Evolutionary conservation across 2,888 invertebrate species (phyloP).

Genomic region (Thyatira batis): DNA sequence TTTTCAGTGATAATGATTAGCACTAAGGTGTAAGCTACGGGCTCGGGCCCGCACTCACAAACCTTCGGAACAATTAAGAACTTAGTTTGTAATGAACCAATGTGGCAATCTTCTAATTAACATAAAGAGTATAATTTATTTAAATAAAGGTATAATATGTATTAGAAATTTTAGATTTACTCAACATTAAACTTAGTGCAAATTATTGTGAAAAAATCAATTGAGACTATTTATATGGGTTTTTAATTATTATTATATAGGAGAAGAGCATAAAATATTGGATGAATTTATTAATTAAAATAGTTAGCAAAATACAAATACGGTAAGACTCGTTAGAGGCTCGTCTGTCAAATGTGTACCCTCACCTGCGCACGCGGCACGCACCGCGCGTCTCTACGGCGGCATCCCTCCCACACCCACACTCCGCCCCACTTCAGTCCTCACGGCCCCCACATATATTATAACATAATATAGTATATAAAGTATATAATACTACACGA

Average conservation of each 20-base stretch:
- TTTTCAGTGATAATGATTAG: conserved; percentile 77
- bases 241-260: conserved; percentile 82
- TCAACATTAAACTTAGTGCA: conserved; percentile 81
- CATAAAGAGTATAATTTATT: conserved; percentile 81
- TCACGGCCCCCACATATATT: conserved; percentile 14
- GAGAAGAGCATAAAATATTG: conserved; percentile 79
- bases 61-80: conserved; percentile 79
- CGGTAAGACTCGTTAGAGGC: conserved; percentile 80
- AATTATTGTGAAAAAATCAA: conserved; percentile 80
- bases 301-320: conserved; percentile 83
- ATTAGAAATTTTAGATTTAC: conserved; percentile 83
- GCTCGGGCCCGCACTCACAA: conserved; percentile 62
- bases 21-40: conserved; percentile 66
- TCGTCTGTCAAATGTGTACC: conserved; percentile 72
- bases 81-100: conserved; percentile 79
- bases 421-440: conserved; percentile 9
- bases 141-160: conserved; percentile 79
- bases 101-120: conserved; percentile 80
- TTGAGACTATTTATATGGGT: conserved; percentile 82
- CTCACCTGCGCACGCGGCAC: conserved; percentile 33
- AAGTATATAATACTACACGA: conserved; percentile 1
- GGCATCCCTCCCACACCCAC: conserved; percentile 5
- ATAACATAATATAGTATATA: conserved; percentile 7
- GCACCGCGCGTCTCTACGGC: conserved; percentile 29
- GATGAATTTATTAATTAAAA: conserved; percentile 83